Percentiles rank a stretch among this genome's conserved stretches.
Conservation (phyloP, 2,113 vertebrate species). For the Zosterops japonicus region DNA sequence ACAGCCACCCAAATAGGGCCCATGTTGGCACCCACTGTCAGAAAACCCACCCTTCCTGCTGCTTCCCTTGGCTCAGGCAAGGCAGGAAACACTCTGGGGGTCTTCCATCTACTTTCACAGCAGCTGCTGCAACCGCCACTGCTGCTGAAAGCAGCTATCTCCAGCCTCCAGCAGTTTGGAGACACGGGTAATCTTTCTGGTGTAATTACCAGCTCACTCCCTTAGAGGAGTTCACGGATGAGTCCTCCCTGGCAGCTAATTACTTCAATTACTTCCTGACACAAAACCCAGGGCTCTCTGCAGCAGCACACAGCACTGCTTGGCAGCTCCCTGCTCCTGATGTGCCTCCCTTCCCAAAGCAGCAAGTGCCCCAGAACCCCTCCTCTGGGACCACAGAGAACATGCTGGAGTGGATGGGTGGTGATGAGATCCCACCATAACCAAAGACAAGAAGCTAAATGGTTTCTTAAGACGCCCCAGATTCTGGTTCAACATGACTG, state of each 20-base stretch:
- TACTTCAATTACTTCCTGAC: conserved; percentile 49
- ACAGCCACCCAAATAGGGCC: neutral
- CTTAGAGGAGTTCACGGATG: neutral
- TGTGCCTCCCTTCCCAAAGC: neutral
- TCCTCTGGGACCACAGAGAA: neutral
- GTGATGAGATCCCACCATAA: neutral
- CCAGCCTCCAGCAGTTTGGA: neutral
- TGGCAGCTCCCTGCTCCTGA: neutral
- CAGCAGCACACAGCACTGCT: neutral
- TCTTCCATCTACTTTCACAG: neutral
- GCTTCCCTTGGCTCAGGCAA: neutral
- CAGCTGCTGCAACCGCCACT: neutral
- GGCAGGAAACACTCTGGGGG: neutral
- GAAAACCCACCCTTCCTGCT: neutral
- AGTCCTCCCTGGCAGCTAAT: conserved; percentile 48
- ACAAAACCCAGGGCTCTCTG: neutral
- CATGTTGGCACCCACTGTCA: neutral
- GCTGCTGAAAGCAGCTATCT: neutral
- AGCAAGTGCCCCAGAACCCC: rapidly evolving
- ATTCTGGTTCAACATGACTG: neutral
- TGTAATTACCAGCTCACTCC: conserved; percentile 50
- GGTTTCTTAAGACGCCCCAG: neutral
- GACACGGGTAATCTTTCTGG: neutral
- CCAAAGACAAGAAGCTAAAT: neutral
- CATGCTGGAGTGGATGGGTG: rapidly evolving